These are phyloP conservation scores for Calypte anna DNA, from an alignment of 2,113 vertebrate genomes.

Conservation along the genomic window DNA sequence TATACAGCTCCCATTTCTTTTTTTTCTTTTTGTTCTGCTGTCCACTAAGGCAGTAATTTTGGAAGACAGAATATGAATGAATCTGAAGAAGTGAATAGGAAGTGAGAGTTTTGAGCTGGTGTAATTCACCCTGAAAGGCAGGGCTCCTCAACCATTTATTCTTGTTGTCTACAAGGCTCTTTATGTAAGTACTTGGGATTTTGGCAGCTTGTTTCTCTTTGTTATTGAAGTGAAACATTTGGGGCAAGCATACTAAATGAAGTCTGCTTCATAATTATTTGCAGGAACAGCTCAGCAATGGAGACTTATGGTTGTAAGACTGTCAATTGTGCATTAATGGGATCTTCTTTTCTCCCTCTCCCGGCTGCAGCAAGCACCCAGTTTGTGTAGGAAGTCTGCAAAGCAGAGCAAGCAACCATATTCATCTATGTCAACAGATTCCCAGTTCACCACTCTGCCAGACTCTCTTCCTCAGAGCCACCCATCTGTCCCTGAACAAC, in stretches of 20 bases:
- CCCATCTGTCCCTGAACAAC: slow-evolving; percentile 37
- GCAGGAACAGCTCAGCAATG: slow-evolving; percentile 11
- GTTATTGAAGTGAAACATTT: slow-evolving; percentile 57
- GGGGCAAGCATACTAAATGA: slow-evolving; percentile 15
- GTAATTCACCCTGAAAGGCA: neutral
- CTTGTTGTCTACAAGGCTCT: slow-evolving; percentile 41
- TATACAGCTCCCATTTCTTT: neutral
- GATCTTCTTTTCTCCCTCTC: slow-evolving; percentile 25
- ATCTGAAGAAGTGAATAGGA: neutral
- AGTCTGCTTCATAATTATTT: slow-evolving; percentile 44
- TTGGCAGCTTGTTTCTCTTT: slow-evolving; percentile 54
- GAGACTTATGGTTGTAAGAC: neutral
- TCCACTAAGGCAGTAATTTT: neutral
- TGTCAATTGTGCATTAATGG: slow-evolving; percentile 44
- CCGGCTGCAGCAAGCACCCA: slow-evolving; percentile 77
- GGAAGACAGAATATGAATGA: slow-evolving; percentile 26
- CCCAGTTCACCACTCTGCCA: slow-evolving; percentile 12
- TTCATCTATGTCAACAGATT: slow-evolving; percentile 52
- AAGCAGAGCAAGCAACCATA: slow-evolving; percentile 59
- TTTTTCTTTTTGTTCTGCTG: neutral
- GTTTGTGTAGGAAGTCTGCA: slow-evolving; percentile 63
- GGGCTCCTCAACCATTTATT: slow-evolving; percentile 6
- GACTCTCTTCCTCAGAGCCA: slow-evolving; percentile 31
- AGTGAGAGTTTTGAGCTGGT: neutral
- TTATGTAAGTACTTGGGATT: slow-evolving; percentile 65